phyloP scores from a whole-genome alignment of 2,888 invertebrate genomes.

The Euproctis similis region DNA sequence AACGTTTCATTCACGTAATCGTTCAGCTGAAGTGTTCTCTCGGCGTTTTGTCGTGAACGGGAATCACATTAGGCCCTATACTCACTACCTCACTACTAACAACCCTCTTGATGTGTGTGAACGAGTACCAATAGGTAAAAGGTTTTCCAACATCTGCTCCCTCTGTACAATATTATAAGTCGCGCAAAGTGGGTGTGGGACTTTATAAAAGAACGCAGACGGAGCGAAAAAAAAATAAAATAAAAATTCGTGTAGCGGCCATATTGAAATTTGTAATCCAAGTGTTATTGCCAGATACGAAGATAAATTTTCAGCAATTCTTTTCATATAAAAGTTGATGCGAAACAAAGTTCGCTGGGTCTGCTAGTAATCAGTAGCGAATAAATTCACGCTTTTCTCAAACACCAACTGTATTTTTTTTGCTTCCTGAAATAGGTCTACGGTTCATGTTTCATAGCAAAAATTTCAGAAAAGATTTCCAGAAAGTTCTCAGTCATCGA shows the following conservation, averaged over 20 bases:
- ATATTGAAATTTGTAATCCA: too few relatives aligned
- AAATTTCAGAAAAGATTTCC: too few relatives aligned
- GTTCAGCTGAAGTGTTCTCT: constrained; percentile 39
- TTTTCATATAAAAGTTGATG: too few relatives aligned
- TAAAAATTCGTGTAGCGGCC: too few relatives aligned
- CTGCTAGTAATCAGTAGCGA: too few relatives aligned
- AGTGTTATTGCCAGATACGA: constrained; percentile 23
- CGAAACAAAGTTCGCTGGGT: too few relatives aligned
- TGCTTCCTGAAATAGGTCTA: too few relatives aligned
- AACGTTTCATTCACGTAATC: constrained; percentile 34
- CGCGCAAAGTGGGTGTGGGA: constrained; percentile 44
- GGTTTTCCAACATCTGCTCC: constrained; percentile 63
- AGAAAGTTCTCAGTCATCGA: too few relatives aligned
- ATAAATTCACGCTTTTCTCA: too few relatives aligned
- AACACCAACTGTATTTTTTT: too few relatives aligned
- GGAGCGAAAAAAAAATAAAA: constrained; percentile 17
- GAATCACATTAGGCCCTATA: constrained; percentile 42
- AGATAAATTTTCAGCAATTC: constrained; percentile 19
- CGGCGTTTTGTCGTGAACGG: constrained; percentile 35
- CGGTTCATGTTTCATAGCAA: too few relatives aligned
- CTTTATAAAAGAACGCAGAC: constrained; percentile 45
- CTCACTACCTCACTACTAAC: too few relatives aligned
- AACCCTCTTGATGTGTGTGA: constrained; percentile 39
- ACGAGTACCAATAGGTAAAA: constrained; percentile 43
- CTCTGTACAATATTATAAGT: constrained; percentile 60